Base-by-base conservation (phyloP, 2,888 invertebrate species). In the Leptinotarsa tumamoca region DNA sequence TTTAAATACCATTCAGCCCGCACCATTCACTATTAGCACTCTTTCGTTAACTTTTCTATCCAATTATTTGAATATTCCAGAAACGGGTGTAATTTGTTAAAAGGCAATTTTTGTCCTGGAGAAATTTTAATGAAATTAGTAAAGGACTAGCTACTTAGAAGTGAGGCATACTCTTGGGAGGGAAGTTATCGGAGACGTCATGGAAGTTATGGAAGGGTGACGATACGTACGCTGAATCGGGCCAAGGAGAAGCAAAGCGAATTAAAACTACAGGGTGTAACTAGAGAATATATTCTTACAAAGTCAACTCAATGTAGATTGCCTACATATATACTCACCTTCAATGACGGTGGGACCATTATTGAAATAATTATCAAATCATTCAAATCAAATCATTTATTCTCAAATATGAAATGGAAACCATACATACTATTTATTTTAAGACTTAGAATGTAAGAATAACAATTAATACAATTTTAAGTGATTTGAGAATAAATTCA, bases 101-200 rank as follows among this genome's bases (percentile, higher is more conserved):
- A 69, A 61, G 61, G 73, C 70, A 70, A 73, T 76, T 76, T 76
- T 76, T 76, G 66, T 67, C 33, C 63, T 17, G 23, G 43, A 61
- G 61, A 68, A 76, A 58, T 76, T 76, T 73, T 73, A 76, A 76
- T 76, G 69, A 67, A 72, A 76, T 72, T 73, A 76, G 68, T 54
- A 17, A 52, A 58, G 58, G 68, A 51, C 69, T 76, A 61, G 73
- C 58, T 58, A 58, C 58, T 70, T 70, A 68, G 67, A 14, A 76
- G 68, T 27, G 61, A 68, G 63, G 67, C 23, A 23, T 50, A 49
- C 72, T 73, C 67, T 17, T 15, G 70, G 70, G 73, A 73, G 58
- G 61, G 51, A 58, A 76, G 73, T 72, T 70, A 69, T 67, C 49
- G 70, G 70, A 73, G 71, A 56, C 67, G 51, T 67, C 61, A 58